Conservation (phyloP, 2,113 vertebrate genomes). For the Mormoops blainvillei region DNA sequence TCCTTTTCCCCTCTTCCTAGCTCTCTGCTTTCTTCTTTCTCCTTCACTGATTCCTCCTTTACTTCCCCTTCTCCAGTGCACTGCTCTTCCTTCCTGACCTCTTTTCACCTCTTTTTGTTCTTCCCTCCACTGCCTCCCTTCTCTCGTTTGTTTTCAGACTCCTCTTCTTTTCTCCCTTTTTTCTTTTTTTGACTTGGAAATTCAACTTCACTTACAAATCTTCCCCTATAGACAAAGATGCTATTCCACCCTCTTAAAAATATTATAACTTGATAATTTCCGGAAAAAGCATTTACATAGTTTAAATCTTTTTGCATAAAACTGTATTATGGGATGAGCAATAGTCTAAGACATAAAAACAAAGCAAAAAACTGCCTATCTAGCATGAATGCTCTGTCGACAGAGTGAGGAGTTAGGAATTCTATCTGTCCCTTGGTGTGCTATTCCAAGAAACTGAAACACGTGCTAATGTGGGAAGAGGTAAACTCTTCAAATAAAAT, state of each 20-base stretch:
- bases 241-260: constrained; percentile 10
- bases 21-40: neutral
- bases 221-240: constrained; percentile 53
- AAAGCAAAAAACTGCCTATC: neutral
- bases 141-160: neutral
- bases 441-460: neutral
- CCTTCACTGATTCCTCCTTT: neutral
- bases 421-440: neutral
- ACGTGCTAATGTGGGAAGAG: neutral
- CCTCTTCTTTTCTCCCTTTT: neutral
- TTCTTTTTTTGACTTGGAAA: constrained; percentile 54
- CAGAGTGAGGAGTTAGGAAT: neutral
- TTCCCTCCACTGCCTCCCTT: fast-evolving
- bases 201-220: constrained; percentile 75
- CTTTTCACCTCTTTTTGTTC: neutral
- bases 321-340: neutral
- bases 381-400: neutral
- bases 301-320: constrained; percentile 47
- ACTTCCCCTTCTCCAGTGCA: neutral
- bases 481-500: neutral
- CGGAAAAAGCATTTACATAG: constrained; percentile 18
- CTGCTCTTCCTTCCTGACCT: neutral
- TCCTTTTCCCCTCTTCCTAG: no score
- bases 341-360: constrained; percentile 19
- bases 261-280: neutral